These are phyloP conservation scores for Polypedilum pembai DNA, from an alignment of 1,140 invertebrate genomes.

Conservation along the genomic window DNA sequence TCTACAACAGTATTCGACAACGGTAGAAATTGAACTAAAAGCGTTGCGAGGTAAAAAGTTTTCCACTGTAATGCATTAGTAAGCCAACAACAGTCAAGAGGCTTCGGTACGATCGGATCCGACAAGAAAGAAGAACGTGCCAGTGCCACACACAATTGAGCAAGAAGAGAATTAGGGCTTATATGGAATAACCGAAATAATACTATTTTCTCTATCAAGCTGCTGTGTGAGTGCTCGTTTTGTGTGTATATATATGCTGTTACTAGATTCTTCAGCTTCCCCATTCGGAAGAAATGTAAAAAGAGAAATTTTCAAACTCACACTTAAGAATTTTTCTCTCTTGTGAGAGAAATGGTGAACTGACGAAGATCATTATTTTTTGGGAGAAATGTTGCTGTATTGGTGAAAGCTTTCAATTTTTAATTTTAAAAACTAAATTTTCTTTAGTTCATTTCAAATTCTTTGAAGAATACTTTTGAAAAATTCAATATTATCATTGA, in stretches of 20 bases:
- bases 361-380: not conserved
- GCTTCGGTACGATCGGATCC: not conserved
- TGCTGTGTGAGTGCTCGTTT: too few relatives aligned
- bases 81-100: not conserved
- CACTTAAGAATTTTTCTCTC: not conserved
- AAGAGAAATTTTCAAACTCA: not conserved
- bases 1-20: slow-evolving; percentile 22
- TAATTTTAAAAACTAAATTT: not conserved
- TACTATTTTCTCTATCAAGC: not conserved
- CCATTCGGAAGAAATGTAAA: not conserved
- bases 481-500: too few relatives aligned
- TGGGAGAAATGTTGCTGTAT: not conserved
- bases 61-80: slow-evolving; percentile 9
- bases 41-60: slow-evolving; percentile 24
- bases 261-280: slow-evolving; percentile 3
- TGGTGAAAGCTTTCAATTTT: not conserved
- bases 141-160: slow-evolving; percentile 15
- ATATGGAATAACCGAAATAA: not conserved
- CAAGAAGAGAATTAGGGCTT: not conserved
- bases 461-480: too few relatives aligned
- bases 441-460: too few relatives aligned
- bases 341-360: not conserved
- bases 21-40: slow-evolving; percentile 27
- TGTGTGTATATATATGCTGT: not conserved
- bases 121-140: slow-evolving; percentile 10